phyloP scores from a whole-genome alignment of 2,113 vertebrate species.

The Maccullochella peelii region DNA sequence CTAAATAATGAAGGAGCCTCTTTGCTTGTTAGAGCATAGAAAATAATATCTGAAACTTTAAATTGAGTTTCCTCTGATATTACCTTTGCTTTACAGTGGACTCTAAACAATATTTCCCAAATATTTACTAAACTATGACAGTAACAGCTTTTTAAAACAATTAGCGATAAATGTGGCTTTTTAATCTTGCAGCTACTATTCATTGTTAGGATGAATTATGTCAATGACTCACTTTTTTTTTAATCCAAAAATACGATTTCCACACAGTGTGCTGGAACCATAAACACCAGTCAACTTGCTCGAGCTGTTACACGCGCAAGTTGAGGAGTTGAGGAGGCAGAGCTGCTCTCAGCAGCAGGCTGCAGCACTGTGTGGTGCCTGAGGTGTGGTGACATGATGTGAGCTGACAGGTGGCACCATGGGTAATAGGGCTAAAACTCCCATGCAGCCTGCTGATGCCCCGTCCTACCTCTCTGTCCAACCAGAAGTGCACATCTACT shows the following conservation, averaged over 20 bases:
- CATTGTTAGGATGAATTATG: neutral
- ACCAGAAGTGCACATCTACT: conserved; percentile 18
- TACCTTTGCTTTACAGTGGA: conserved; percentile 1
- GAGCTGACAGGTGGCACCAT: conserved; percentile 73
- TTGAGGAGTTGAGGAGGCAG: conserved; percentile 33
- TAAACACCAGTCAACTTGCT: neutral
- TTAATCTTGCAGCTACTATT: neutral
- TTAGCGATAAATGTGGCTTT: neutral
- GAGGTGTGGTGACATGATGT: conserved; percentile 75
- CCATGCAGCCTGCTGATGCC: conserved; percentile 61
- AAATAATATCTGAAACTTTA: conserved; percentile 27
- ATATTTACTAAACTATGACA: conserved; percentile 7
- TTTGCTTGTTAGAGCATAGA: conserved; percentile 22
- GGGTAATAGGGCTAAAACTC: conserved; percentile 72
- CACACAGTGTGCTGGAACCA: neutral
- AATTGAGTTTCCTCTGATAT: conserved; percentile 17
- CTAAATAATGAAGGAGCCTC: conserved; percentile 2
- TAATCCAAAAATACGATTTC: conserved; percentile 1
- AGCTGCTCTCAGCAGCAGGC: conserved; percentile 67
- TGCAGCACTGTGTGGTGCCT: conserved; percentile 69
- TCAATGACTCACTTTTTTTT: neutral
- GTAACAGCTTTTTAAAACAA: neutral
- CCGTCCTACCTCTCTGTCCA: conserved; percentile 36
- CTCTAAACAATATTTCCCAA: conserved; percentile 10
- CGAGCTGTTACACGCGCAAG: conserved; percentile 6